These are phyloP conservation scores for Bombus picipes DNA, from an alignment of 1,140 invertebrate species.

Conservation along the genomic window DNA sequence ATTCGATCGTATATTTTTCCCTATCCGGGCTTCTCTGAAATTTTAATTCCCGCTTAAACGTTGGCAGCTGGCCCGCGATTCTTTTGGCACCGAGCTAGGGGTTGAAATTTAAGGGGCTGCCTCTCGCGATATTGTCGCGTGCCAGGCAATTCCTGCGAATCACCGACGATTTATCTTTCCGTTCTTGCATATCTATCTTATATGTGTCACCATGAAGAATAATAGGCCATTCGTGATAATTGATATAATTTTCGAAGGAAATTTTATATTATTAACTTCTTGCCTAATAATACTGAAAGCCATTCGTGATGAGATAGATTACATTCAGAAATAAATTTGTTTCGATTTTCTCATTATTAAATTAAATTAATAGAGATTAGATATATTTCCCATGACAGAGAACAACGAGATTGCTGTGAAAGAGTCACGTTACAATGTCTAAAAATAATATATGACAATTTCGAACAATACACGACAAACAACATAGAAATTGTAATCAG, in stretches of 20 bases:
- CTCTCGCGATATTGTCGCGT: conserved; percentile 28
- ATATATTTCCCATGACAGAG: no score
- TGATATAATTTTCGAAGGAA: neutral
- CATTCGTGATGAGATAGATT: neutral
- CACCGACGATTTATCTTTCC: conserved; percentile 33
- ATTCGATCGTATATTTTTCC: conserved; percentile 6
- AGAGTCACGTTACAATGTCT: neutral
- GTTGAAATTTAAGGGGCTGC: conserved; percentile 40
- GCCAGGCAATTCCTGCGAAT: conserved; percentile 39
- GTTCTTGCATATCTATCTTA: neutral
- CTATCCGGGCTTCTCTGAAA: neutral
- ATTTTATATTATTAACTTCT: neutral
- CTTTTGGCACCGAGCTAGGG: conserved; percentile 22
- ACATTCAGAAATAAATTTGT: no score
- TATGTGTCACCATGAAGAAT: neutral
- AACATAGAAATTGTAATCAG: neutral
- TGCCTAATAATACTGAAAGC: neutral
- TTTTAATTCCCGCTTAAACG: conserved; percentile 62
- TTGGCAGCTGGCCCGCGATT: conserved; percentile 37
- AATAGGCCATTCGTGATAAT: neutral
- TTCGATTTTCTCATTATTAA: no score
- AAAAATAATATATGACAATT: neutral
- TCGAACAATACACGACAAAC: neutral
- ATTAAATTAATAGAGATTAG: no score
- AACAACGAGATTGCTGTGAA: no score